Conservation (phyloP, 2,888 invertebrate species). For the Rhorus exstirpatorius region DNA sequence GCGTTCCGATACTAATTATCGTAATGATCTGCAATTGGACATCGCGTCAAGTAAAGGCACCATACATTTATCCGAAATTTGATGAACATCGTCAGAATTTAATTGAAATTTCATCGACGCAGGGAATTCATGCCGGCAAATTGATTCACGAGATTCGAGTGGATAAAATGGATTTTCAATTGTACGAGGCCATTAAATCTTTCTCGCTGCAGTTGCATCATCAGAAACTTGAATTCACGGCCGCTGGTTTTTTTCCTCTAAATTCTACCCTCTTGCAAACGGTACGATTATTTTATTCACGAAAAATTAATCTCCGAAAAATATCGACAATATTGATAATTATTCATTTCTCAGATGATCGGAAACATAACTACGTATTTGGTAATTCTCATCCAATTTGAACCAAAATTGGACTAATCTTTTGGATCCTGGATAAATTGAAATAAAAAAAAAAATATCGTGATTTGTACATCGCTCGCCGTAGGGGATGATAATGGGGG, state of each 20-base stretch:
- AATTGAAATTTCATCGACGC: background rate
- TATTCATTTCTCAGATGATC: slow-evolving; percentile 68
- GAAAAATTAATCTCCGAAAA: background rate
- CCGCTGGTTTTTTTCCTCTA: slow-evolving; percentile 78
- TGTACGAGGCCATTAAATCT: slow-evolving; percentile 68
- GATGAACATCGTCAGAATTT: too few species aligned
- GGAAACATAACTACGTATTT: slow-evolving; percentile 73
- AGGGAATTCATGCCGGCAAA: slow-evolving; percentile 56
- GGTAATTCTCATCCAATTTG: slow-evolving; percentile 77
- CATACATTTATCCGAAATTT: background rate
- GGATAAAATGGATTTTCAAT: slow-evolving; percentile 42
- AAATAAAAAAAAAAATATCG: too few species aligned
- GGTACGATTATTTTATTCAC: background rate
- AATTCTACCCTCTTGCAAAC: slow-evolving; percentile 79
- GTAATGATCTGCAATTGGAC: slow-evolving; percentile 66
- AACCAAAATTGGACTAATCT: slow-evolving; percentile 60
- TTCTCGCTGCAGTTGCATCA: slow-evolving; percentile 79
- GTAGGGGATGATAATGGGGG: too few species aligned
- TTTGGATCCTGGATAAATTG: too few species aligned
- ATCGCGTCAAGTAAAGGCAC: slow-evolving; percentile 50
- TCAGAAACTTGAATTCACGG: slow-evolving; percentile 78
- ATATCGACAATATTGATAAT: slow-evolving; percentile 3
- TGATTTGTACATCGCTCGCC: too few species aligned
- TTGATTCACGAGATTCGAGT: slow-evolving; percentile 65
- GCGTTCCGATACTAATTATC: slow-evolving; percentile 59